Base-by-base conservation (phyloP, 2,113 vertebrate species). In the Istiophorus platypterus region DNA sequence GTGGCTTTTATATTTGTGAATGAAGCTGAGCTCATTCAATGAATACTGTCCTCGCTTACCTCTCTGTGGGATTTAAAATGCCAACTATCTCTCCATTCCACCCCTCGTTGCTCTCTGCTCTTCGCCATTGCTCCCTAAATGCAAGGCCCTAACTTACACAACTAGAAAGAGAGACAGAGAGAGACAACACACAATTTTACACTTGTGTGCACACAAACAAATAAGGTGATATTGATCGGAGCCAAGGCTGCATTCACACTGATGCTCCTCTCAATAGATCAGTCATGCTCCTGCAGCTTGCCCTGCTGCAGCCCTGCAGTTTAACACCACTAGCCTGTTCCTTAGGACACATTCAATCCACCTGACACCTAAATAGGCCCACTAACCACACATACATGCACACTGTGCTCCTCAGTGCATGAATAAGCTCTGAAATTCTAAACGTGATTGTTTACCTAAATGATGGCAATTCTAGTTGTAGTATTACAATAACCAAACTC, bases 191-290 rank as follows among this genome's bases (percentile, higher is more conserved):
- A 85, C 87, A 90, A 92, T 94, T 93, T 90, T 92, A 92, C 89
- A 85, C 88, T 89, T 51, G 76, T 22, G 68, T 86, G 91, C 91
- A 89, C 92, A 92, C 89, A 91, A 91, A 93, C 91, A 94, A 94
- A 93, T 92, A 85, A 91, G 88, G 68, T 39, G 1, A 69, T 93
- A 93, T 92, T 89, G 94, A 95, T 91, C 81, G 78, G 83, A 74
- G 85, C 78, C 82, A 58, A 24, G 82, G 85, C 78, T 85, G 83
- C 88, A 76, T 92, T 91, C 82, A 86, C 89, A 83, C 78, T 83
- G 91, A 90, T 87, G 82, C 84, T 86, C 79, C 86, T 86, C 90
- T 93, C 90, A 87, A 91, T 92, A 93, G 89, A 93, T 94, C 89
- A 92, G 92, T 90, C 91, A 91, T 85, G 89, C 87, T 88, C 72